A percentile compares a stretch with the other conserved stretches of the same genome.
These are phyloP conservation scores for Salpingus planirostris DNA, from an alignment of 2,888 invertebrate species.

Conservation along the genomic window DNA sequence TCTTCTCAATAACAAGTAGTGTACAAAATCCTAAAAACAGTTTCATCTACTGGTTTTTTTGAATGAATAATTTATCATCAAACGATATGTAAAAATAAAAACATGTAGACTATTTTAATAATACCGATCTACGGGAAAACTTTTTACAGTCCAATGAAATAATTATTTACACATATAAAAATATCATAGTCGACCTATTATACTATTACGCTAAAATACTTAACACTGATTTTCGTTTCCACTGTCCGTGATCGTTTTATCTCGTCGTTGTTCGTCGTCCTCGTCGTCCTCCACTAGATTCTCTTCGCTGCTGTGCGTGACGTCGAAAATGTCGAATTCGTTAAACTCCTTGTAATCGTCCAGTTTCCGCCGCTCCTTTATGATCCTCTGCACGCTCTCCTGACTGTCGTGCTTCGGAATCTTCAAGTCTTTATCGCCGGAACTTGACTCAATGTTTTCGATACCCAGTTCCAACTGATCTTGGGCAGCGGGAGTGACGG, in stretches of 20 bases:
- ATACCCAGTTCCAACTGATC: slow-evolving; percentile 2
- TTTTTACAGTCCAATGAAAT: too few relatives aligned
- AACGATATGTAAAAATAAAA: too few relatives aligned
- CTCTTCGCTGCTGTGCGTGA: slow-evolving; percentile 30
- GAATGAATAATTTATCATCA: too few relatives aligned
- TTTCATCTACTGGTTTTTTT: too few relatives aligned
- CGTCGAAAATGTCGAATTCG: slow-evolving; percentile 37
- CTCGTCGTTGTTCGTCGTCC: slow-evolving; percentile 13
- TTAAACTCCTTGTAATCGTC: slow-evolving; percentile 42
- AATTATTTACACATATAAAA: slow-evolving; percentile 22
- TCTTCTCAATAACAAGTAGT: too few relatives aligned
- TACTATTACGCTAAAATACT: too few relatives aligned
- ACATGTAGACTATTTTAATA: too few relatives aligned
- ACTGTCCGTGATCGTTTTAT: slow-evolving; percentile 11
- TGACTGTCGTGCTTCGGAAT: slow-evolving; percentile 36
- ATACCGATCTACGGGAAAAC: too few relatives aligned
- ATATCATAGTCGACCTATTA: slow-evolving; percentile 8
- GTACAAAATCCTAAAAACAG: too few relatives aligned
- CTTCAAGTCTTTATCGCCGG: slow-evolving; percentile 17
- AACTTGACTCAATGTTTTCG: slow-evolving; percentile 6
- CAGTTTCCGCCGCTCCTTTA: slow-evolving; percentile 51
- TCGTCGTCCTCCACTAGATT: slow-evolving; percentile 19
- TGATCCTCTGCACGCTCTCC: slow-evolving; percentile 52
- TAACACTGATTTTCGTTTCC: slow-evolving; percentile 14
- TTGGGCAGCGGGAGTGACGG: slow-evolving; percentile 2